Conservation (phyloP, 2,113 vertebrate genomes). For the Zingel zingel region DNA sequence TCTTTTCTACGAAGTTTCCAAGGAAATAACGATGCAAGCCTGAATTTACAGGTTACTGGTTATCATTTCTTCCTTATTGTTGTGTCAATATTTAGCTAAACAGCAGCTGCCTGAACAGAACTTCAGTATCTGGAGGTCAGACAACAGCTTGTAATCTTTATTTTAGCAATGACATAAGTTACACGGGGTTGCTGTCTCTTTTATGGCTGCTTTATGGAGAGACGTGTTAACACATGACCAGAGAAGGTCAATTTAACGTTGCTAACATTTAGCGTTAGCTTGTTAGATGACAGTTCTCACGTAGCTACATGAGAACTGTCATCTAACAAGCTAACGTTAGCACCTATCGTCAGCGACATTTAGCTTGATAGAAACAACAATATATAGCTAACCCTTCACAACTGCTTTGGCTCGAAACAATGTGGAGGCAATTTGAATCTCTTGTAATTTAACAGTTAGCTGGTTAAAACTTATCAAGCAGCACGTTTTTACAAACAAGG, state of each 20-base stretch:
- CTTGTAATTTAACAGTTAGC: neutral
- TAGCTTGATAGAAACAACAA: neutral
- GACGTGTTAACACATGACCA: too few species aligned
- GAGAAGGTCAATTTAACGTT: neutral
- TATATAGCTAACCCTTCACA: too few species aligned
- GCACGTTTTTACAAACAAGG: neutral
- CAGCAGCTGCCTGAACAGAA: neutral
- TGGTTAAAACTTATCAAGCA: conserved; percentile 5
- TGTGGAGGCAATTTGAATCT: rapidly evolving
- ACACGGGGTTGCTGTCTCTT: neutral
- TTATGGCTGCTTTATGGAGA: neutral
- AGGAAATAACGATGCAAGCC: neutral
- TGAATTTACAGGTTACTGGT: neutral
- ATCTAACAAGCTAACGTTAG: neutral
- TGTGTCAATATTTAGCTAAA: conserved; percentile 63
- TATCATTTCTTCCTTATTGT: conserved; percentile 1
- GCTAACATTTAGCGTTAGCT: conserved; percentile 36
- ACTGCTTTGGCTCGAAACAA: neutral
- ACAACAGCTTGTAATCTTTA: neutral
- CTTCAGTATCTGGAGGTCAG: neutral
- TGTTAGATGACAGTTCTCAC: neutral
- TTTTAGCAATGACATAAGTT: neutral
- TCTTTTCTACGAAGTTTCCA: neutral
- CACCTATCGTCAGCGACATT: conserved; percentile 2
- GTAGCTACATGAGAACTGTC: neutral